A percentile compares a stretch with the other conserved stretches of the same genome.
Evolutionary conservation across 2,797 vertebrate genomes (phyloP).

Genomic region (Siniperca scherzeri): DNA sequence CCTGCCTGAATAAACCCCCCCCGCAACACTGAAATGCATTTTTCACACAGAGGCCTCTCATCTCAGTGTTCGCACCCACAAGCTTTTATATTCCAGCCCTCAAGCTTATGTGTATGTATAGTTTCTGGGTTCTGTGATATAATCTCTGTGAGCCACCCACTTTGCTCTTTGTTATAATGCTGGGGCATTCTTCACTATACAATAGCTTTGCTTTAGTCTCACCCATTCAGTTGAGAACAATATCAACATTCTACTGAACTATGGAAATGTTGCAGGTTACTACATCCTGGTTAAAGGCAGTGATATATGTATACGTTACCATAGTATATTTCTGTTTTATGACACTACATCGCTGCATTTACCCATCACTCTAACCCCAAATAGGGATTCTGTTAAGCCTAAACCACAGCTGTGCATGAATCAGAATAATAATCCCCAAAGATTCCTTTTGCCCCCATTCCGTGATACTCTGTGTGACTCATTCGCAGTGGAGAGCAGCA

Average conservation of each 20-base stretch:
- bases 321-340: conserved; percentile 17
- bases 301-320: not conserved
- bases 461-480: conserved; percentile 72
- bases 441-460: conserved; percentile 76
- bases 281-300: not conserved
- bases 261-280: conserved; percentile 25
- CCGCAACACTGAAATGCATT: conserved; percentile 82
- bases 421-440: conserved; percentile 80
- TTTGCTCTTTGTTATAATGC: conserved; percentile 59
- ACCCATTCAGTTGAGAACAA: conserved; percentile 40
- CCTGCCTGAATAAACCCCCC: conserved; percentile 76
- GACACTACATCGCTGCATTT: conserved; percentile 37
- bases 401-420: conserved; percentile 79
- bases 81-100: conserved; percentile 49
- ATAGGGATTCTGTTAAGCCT: conserved; percentile 73
- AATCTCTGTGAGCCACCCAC: conserved; percentile 69
- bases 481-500: conserved; percentile 65
- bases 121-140: conserved; percentile 61
- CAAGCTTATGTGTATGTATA: conserved; percentile 60
- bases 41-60: conserved; percentile 79
- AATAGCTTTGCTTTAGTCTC: conserved; percentile 55
- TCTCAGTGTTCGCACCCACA: conserved; percentile 78
- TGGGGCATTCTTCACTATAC: conserved; percentile 43
- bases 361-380: conserved; percentile 36
- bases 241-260: conserved; percentile 17